A percentile compares a stretch with the other conserved stretches of the same genome.
Evolutionary conservation across 2,888 invertebrate genomes (phyloP).

Genomic region (Micoletzkya japonica): DNA sequence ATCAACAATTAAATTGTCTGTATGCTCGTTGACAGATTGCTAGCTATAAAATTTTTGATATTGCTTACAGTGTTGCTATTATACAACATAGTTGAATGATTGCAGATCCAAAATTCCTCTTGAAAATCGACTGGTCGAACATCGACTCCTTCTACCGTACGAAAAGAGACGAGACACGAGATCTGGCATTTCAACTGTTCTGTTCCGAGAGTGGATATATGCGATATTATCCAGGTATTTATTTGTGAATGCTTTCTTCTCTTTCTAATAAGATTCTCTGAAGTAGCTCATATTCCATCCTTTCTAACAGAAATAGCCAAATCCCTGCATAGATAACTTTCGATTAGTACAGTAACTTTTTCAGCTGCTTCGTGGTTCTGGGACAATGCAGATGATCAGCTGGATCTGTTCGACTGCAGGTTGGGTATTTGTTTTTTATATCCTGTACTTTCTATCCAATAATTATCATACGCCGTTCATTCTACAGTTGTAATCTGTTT

Average conservation of each 20-base stretch:
- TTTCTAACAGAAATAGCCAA: not conserved
- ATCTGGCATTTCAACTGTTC: constrained; percentile 86
- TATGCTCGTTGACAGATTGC: not conserved
- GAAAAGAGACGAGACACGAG: constrained; percentile 59
- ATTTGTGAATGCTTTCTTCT: not conserved
- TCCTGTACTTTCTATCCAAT: not conserved
- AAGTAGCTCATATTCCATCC: not conserved
- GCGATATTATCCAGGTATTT: constrained; percentile 84
- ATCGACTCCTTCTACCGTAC: constrained; percentile 72
- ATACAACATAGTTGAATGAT: constrained; percentile 1
- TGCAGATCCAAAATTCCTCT: constrained; percentile 79
- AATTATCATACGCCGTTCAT: not conserved
- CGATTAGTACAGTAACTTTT: constrained; percentile 11
- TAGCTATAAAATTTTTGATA: too few relatives aligned
- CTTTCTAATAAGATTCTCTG: not conserved
- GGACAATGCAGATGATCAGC: constrained; percentile 51
- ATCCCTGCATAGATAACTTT: not conserved
- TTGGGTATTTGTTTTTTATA: not conserved
- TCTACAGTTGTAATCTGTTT: too few relatives aligned
- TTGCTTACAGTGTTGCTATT: not conserved
- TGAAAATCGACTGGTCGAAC: constrained; percentile 90
- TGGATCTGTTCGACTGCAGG: constrained; percentile 81
- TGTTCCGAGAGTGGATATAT: constrained; percentile 90
- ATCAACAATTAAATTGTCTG: not conserved
- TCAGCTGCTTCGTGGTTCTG: constrained; percentile 61